These are phyloP conservation scores for Mythimna albipuncta DNA, from an alignment of 2,888 invertebrate genomes.

Conservation along the genomic window DNA sequence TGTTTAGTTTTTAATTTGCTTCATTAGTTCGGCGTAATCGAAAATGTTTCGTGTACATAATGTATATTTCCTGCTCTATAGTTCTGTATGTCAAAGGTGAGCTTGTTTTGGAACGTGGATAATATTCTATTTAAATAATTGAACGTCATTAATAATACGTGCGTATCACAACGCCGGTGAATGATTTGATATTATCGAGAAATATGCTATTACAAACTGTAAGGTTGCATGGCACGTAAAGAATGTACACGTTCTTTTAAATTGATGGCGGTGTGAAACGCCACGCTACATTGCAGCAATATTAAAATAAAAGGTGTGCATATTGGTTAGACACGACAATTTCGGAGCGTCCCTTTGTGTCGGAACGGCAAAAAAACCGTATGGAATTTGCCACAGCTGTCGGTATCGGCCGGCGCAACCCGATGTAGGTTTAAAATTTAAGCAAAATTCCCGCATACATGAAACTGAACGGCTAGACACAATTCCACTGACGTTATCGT, in stretches of 20 bases:
- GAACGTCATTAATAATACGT: conserved; percentile 5
- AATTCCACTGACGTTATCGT: conserved; percentile 74
- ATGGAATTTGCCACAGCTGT: conserved; percentile 58
- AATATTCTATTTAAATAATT: background rate
- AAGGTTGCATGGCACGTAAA: conserved; percentile 1
- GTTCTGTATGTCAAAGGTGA: conserved; percentile 16
- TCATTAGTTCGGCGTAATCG: conserved; percentile 23
- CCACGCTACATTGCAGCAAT: conserved; percentile 2
- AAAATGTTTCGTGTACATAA: conserved; percentile 18
- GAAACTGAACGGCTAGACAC: conserved; percentile 71
- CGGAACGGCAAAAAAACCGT: conserved; percentile 36
- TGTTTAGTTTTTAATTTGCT: conserved; percentile 36
- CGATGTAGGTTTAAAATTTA: conserved; percentile 69
- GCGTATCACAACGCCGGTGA: background rate
- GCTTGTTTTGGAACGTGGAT: background rate
- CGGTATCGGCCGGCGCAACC: conserved; percentile 53
- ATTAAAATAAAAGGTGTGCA: conserved; percentile 34
- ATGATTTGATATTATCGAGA: conserved; percentile 8
- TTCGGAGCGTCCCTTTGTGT: conserved; percentile 25
- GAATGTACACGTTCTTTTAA: conserved; percentile 11
- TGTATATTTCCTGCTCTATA: conserved; percentile 6
- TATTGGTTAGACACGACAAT: conserved; percentile 28
- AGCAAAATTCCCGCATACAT: conserved; percentile 68
- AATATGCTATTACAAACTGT: conserved; percentile 11
- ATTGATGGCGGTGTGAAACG: conserved; percentile 11